Base-by-base conservation (phyloP, 2,113 vertebrate genomes). In the Lophochroa leadbeateri region DNA sequence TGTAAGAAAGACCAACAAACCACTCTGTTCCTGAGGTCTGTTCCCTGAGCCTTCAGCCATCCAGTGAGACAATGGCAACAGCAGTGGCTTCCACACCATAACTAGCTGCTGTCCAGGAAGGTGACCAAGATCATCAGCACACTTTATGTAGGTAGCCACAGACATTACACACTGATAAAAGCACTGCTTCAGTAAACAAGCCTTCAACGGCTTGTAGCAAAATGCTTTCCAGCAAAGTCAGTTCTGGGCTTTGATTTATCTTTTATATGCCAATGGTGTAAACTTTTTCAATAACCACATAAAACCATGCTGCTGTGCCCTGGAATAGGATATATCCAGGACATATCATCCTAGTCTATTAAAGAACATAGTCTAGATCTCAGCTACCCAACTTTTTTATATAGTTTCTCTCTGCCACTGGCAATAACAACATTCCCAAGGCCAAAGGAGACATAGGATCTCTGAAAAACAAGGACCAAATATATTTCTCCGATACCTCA, bases 211-310 rank as follows among this genome's bases (percentile, higher is more conserved):
- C 41, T 13, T 78, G 39, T 52, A 91, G 82, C 65, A 86, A 91
- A 95, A 88, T 14, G 28, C 39, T 95, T 94, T 90, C 76, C 93
- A 86, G 6, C 14, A 25, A 87, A 81, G 72, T 68, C 79, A 81
- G 77, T 70, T 95, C 86, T 93, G 90, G 91, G 70, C 77, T 97
- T 95, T 67, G 64, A 13, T 37, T 92, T 91, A 88, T 29, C 77
- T 84, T 95, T 85, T 61, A 92, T 85, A 86, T 96, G 52, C 55
- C 90, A 90, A 35, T 1, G 9, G 19, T 0, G 1, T 68, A 92
- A 91, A 83, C 12, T 57, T 90, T 75, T 46, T 28, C 72, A 86
- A 77, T 72, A 82, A 46, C 81, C 65, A 37, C 70, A 81, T 68
- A 89, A 96, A 94, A 90, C 41, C 46, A 24, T 17, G 18, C 49